Base-by-base conservation (phyloP, 1,140 invertebrate species). In the Bombus soroeensis region DNA sequence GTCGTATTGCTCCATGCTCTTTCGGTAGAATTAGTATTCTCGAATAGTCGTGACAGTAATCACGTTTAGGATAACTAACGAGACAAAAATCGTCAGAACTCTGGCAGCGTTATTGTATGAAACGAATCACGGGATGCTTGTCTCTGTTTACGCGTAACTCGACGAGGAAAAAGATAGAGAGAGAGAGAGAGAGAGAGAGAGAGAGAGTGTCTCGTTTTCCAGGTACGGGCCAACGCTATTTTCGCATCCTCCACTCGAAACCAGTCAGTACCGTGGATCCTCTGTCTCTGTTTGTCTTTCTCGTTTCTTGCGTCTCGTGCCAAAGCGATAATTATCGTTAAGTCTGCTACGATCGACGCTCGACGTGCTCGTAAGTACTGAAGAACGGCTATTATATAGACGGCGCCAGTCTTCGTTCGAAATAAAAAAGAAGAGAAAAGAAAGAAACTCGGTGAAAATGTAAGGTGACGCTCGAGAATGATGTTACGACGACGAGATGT, bases 171-270 rank as follows among this genome's bases (percentile, higher is more conserved):
- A 34, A 8, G n/a, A 66, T 6, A 15, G 62, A n/a, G 62, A 32
- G 15, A 66, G 62, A 64, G 62, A 62, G 59, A 64, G n/a, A 8
- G n/a, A 64, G n/a, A 66, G 72, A 43, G 25, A 53, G 34, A 18
- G 73, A 34, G 64, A 25, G 64, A 59, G n/a, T 13, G 47, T 83
- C 81, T 39, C 41, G 59, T 34, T 57, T 66, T 79, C 78, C 77
- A 84, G 78, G 77, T 85, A 85, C 68, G 77, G 83, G 77, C 78
- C 83, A 81, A 76, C 72, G 85, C 85, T 86, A 86, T 86, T 86
- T 86, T 77, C 53, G 73, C 59, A 76, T 83, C 41, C 59, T 47
- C 39, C 10, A 22, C 73, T 39, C 71, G 81, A 70, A 71, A 80
- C 32, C 64, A 53, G 62, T 80, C 41, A 41, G 32, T 32, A 25